Evolutionary conservation across 2,888 invertebrate species (phyloP).

Genomic region (Lasioglossum figueresi): DNA sequence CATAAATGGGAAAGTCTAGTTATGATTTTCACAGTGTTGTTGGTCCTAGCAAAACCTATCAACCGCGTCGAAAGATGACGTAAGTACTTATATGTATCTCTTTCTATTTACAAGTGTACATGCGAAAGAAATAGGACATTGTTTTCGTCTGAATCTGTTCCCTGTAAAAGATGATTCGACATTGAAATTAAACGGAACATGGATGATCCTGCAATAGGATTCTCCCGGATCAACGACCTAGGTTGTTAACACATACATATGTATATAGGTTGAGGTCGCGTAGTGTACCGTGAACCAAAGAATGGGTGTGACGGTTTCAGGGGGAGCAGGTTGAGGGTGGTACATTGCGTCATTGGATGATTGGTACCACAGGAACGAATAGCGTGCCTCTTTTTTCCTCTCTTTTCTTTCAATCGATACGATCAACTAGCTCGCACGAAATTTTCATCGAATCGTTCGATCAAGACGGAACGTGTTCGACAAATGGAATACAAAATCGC

Average conservation of each 20-base stretch:
- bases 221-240: conserved; percentile 71
- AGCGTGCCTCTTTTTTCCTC: conserved; percentile 11
- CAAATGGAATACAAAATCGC: background rate
- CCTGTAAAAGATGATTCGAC: background rate
- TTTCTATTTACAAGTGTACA: background rate
- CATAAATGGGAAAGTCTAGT: too few relatives aligned
- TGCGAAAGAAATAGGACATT: background rate
- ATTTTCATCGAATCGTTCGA: background rate
- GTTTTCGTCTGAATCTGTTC: background rate
- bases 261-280: conserved; percentile 65
- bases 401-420: conserved; percentile 19
- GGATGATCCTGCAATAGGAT: conserved; percentile 30
- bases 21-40: background rate
- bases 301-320: conserved; percentile 67
- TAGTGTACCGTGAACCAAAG: conserved; percentile 68
- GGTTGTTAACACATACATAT: conserved; percentile 9
- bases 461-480: background rate
- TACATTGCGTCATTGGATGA: conserved; percentile 69
- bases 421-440: background rate
- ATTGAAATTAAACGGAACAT: conserved; percentile 2
- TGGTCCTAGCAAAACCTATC: background rate
- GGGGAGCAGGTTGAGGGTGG: conserved; percentile 67
- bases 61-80: background rate
- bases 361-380: conserved; percentile 57
- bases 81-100: background rate